Evolutionary conservation across 2,888 invertebrate genomes (phyloP).

Genomic region (Drosophila algonquin): DNA sequence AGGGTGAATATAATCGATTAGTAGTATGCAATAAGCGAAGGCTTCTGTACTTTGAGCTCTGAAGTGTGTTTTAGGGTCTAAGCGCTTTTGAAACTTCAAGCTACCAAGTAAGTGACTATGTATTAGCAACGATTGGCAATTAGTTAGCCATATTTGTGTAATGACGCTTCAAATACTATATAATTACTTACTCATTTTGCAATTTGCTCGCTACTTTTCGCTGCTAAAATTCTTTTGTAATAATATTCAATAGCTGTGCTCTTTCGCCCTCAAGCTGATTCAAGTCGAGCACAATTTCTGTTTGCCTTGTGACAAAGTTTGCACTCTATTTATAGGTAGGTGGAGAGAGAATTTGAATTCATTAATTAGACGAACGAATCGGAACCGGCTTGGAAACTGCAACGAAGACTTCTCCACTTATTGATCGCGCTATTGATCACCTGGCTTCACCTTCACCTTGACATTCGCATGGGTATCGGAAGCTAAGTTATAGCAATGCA

Average conservation of each 20-base stretch:
- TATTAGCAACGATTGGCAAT: slow-evolving; percentile 39
- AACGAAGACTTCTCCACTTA: slow-evolving; percentile 8
- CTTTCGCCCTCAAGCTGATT: slow-evolving; percentile 14
- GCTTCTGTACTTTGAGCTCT: slow-evolving; percentile 36
- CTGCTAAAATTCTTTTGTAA: slow-evolving; percentile 22
- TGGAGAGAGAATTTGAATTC: slow-evolving; percentile 22
- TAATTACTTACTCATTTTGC: slow-evolving; percentile 77
- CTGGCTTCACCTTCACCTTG: slow-evolving; percentile 63
- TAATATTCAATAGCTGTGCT: slow-evolving; percentile 10
- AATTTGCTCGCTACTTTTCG: slow-evolving; percentile 32
- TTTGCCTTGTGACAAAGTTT: slow-evolving; percentile 43
- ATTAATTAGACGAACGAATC: slow-evolving; percentile 22
- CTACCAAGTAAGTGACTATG: slow-evolving; percentile 15
- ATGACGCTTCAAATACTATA: slow-evolving; percentile 28
- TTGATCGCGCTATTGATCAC: slow-evolving; percentile 32
- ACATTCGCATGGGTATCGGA: slow-evolving; percentile 42
- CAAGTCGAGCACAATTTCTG: slow-evolving; percentile 23
- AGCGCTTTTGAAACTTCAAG: slow-evolving; percentile 13
- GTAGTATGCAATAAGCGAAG: slow-evolving; percentile 13
- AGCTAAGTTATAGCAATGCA: slow-evolving; percentile 13
- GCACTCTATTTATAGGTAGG: slow-evolving; percentile 35
- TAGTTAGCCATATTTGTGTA: slow-evolving; percentile 31
- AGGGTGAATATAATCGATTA: not conserved
- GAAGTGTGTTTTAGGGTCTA: not conserved
- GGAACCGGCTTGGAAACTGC: slow-evolving; percentile 39